phyloP scores from a whole-genome alignment of 1,140 invertebrate genomes.

The Ylistrum balloti region DNA sequence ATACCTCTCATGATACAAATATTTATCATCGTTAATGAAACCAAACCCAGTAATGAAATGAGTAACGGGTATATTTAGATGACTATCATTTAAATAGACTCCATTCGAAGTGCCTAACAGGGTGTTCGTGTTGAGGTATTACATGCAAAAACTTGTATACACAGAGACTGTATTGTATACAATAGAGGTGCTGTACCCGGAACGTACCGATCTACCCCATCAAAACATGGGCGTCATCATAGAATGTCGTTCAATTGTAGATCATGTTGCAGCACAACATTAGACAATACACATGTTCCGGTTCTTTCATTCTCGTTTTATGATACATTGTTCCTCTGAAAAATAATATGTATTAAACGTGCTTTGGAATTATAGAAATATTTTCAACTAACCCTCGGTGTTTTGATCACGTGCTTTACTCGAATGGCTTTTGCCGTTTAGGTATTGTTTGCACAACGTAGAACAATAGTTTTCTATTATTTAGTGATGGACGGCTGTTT shows the following conservation, averaged over 20 bases:
- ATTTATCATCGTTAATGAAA: not conserved
- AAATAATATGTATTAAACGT: not conserved
- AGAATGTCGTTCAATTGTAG: not conserved
- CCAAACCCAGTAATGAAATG: not conserved
- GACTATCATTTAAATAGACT: not conserved
- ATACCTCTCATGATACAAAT: too few relatives aligned
- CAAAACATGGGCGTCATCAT: not conserved
- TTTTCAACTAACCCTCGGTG: too few relatives aligned
- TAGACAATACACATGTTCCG: not conserved
- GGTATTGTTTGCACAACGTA: too few relatives aligned
- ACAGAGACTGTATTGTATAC: constrained; percentile 4
- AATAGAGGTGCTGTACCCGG: not conserved
- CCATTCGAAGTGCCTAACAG: not conserved
- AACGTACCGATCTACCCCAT: not conserved
- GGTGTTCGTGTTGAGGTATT: not conserved
- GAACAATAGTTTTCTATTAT: too few relatives aligned
- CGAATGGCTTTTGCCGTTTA: too few relatives aligned
- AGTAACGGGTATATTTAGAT: not conserved
- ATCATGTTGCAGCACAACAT: not conserved
- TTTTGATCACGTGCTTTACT: too few relatives aligned
- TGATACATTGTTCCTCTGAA: not conserved
- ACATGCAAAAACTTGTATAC: not conserved
- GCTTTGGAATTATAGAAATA: not conserved
- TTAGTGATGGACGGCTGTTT: too few relatives aligned
- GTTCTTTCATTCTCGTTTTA: not conserved